Conservation (phyloP, 2,888 invertebrate species). For the Xestia c-nigrum region DNA sequence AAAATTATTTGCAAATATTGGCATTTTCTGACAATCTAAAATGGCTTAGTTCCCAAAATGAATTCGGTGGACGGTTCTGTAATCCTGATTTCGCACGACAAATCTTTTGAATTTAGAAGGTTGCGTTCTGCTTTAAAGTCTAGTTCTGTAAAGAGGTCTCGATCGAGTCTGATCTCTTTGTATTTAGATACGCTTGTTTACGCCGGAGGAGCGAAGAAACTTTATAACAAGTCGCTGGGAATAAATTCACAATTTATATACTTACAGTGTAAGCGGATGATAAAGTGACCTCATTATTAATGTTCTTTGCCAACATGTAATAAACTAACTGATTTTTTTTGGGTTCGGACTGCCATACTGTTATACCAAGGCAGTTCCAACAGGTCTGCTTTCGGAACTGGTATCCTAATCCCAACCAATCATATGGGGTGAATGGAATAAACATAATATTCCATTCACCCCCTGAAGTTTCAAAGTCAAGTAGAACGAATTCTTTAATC, state of each 20-base stretch:
- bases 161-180: slow-evolving; percentile 25
- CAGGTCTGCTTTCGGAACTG: not conserved
- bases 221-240: slow-evolving; percentile 25
- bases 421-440: no score
- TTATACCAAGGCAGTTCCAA: not conserved
- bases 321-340: not conserved
- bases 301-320: not conserved
- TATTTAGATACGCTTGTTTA: slow-evolving; percentile 36
- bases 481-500: not conserved
- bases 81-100: slow-evolving; percentile 31
- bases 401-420: no score
- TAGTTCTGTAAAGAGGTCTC: slow-evolving; percentile 11
- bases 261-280: no score
- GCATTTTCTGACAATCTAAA: not conserved
- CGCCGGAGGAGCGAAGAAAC: slow-evolving; percentile 9
- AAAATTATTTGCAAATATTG: slow-evolving; percentile 31
- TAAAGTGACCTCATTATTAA: not conserved
- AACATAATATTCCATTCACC: not conserved
- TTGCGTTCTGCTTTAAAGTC: slow-evolving; percentile 24
- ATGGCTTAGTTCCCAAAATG: slow-evolving; percentile 31
- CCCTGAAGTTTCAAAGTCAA: not conserved
- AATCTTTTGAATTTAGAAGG: slow-evolving; percentile 27
- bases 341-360: not conserved
- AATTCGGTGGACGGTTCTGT: slow-evolving; percentile 7
- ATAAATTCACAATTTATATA: slow-evolving; percentile 2